Conservation (phyloP, 35 echinoderm and acorn worm species). For the Lytechinus variegatus region DNA sequence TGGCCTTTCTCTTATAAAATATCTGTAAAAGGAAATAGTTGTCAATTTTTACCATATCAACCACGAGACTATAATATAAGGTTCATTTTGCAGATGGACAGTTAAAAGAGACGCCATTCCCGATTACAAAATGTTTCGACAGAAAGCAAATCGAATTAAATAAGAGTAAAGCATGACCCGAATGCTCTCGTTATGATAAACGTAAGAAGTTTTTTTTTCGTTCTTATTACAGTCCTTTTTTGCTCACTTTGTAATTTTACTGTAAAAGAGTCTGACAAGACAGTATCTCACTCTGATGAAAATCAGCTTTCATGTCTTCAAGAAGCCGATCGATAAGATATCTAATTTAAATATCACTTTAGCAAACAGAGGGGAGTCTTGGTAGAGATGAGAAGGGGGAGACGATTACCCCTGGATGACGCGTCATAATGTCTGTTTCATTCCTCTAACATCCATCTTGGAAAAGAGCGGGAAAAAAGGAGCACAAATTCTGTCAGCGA, state of each 20-base stretch:
- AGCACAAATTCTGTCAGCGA: conserved; percentile 10
- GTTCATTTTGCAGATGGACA: too few species aligned
- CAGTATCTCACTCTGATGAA: neutral
- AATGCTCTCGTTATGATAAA: too few species aligned
- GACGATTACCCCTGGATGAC: neutral
- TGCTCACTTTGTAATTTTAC: neutral
- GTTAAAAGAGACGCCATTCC: too few species aligned
- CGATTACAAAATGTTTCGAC: too few species aligned
- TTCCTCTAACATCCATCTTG: neutral
- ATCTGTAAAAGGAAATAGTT: too few species aligned
- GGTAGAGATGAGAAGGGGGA: neutral
- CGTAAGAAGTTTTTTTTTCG: neutral
- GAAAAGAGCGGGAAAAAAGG: neutral
- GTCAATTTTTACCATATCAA: too few species aligned
- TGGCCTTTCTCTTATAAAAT: too few species aligned
- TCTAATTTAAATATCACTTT: conserved; percentile 7
- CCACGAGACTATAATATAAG: too few species aligned
- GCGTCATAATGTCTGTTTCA: neutral
- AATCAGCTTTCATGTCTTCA: neutral
- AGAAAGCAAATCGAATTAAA: too few species aligned
- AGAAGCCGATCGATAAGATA: neutral
- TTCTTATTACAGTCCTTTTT: neutral
- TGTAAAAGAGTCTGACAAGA: neutral
- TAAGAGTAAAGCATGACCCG: too few species aligned
- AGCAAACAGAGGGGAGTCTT: neutral